A percentile compares a stretch with the other conserved stretches of the same genome.
Evolutionary conservation across 1,140 invertebrate species (phyloP).

Genomic region (Ceratina australensis): DNA sequence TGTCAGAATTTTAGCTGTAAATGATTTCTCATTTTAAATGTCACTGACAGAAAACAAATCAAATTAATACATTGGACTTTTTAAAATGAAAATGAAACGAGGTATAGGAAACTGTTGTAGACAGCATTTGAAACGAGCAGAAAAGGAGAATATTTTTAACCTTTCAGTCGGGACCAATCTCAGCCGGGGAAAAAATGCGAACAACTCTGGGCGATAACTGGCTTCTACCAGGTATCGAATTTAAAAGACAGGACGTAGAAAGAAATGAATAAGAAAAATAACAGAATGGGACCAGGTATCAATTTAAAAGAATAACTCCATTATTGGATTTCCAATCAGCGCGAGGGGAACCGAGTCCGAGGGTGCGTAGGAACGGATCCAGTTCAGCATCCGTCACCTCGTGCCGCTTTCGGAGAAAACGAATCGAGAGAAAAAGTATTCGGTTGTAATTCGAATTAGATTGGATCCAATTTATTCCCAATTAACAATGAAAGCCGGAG

Average conservation of each 20-base stretch:
- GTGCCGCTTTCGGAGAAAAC: constrained; percentile 49
- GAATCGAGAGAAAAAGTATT: constrained; percentile 26
- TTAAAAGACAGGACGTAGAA: constrained; percentile 11
- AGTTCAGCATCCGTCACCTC: not conserved
- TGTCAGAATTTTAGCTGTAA: no score
- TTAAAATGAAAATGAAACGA: no score
- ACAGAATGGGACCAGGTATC: not conserved
- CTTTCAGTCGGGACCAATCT: not conserved
- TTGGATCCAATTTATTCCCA: constrained; percentile 72
- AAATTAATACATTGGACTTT: no score
- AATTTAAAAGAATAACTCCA: constrained; percentile 41
- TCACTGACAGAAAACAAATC: no score
- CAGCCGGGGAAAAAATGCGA: not conserved
- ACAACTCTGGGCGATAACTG: not conserved
- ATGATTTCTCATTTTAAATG: no score
- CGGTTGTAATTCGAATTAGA: constrained; percentile 67
- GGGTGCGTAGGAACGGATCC: constrained; percentile 21
- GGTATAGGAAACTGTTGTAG: not conserved
- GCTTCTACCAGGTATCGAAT: not conserved
- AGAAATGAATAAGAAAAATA: not conserved
- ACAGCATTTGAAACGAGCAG: not conserved
- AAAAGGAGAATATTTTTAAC: not conserved
- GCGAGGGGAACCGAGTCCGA: not conserved
- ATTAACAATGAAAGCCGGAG: constrained; percentile 59
- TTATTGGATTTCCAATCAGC: constrained; percentile 36